phyloP scores from a whole-genome alignment of 2,113 vertebrate species.

The Vidua chalybeata region DNA sequence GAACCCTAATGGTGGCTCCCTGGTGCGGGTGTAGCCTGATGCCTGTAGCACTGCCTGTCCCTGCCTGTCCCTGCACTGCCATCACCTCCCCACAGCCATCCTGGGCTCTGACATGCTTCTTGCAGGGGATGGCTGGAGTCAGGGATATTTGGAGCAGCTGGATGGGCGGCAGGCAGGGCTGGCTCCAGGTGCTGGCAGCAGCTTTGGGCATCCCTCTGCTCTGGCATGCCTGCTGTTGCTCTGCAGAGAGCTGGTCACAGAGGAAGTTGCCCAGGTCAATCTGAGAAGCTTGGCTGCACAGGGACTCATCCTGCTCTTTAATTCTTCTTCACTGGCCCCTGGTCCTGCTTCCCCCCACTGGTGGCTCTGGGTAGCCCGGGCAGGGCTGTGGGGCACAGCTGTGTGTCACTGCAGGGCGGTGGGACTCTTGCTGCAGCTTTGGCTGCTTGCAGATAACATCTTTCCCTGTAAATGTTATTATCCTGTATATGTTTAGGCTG shows the following conservation, averaged over 20 bases:
- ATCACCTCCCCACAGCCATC: not conserved
- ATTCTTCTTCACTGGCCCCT: not conserved
- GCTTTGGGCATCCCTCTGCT: not conserved
- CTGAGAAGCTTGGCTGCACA: not conserved
- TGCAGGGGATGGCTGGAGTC: not conserved
- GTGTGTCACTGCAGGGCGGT: not conserved
- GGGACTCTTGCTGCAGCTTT: not conserved
- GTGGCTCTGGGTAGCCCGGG: not conserved
- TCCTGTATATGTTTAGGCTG: not conserved
- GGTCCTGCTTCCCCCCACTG: not conserved
- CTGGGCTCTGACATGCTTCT: not conserved
- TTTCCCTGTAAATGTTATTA: slow-evolving; percentile 25
- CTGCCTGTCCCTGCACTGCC: not conserved
- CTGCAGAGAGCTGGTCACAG: accelerated
- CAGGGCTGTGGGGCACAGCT: not conserved
- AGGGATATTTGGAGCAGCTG: not conserved
- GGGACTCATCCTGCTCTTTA: not conserved
- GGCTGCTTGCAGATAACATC: not conserved
- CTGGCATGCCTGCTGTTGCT: accelerated
- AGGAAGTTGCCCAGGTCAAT: accelerated
- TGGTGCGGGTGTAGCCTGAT: not conserved
- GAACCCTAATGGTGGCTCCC: not conserved
- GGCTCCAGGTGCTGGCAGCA: not conserved
- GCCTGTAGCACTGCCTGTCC: not conserved
- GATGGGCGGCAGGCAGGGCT: not conserved